Base-by-base conservation (phyloP, 2,797 vertebrate species). In the Oreonectes daqikongensis region DNA sequence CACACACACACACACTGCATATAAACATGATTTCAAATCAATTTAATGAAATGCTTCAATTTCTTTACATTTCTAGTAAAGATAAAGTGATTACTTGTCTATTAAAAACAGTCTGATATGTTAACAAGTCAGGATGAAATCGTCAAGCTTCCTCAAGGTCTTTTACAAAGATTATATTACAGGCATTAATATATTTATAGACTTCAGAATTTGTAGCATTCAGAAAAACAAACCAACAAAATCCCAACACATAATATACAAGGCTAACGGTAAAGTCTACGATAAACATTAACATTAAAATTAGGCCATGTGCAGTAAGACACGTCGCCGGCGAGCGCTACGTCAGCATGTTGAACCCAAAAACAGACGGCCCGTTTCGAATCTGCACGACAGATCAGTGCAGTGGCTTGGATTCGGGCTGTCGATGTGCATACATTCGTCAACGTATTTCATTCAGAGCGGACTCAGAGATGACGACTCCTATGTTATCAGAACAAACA, bases 41-140 rank as follows among this genome's bases (percentile, higher is more conserved):
- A 90, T 94, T 94, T 92, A 93, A 92, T 93, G 89, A 93, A 94
- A 92, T 91, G 89, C 90, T 91, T 82, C 75, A 88, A 88, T 91
- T 88, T 88, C 63, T 46, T 88, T 79, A 93, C 91, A 92, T 92
- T 91, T 92, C 79, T 90, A 92, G 89, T 90, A 90, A 92, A 94
- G 85, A 92, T 90, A 92, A 91, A 90, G 89, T 88, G 87, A 90
- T 86, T 88, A 89, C 89, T 81, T 87, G 80, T 87, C 88, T 78
- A 80, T 93, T 91, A 93, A 92, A 92, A 92, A 84, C 85, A 80
- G 86, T 92, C 85, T 92, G 90, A 88, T 93, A 87, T 91, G 85
- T 93, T 92, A 91, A 92, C 88, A 88, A 84, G 85, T 88, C 81
- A 86, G 87, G 84, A 84, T 79, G 88, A 91, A 84, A 87, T 81